These are phyloP conservation scores for Rhodophaea formosa DNA, from an alignment of 2,888 invertebrate genomes.

Conservation along the genomic window DNA sequence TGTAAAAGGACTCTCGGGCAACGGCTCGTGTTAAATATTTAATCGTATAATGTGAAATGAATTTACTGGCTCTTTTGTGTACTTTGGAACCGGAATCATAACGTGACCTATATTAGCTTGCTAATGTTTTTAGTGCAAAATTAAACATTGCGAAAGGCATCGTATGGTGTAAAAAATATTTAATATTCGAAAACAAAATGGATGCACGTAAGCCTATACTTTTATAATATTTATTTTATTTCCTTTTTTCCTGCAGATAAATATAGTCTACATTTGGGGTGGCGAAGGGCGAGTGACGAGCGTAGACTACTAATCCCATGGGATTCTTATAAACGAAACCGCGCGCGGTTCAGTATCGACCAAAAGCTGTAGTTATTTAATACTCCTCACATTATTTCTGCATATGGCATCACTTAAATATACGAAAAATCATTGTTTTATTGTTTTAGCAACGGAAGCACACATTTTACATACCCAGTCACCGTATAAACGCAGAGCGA, in stretches of 20 bases:
- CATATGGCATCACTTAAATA: not conserved
- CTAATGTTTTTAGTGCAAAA: not conserved
- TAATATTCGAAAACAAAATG: too few relatives aligned
- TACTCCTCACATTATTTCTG: not conserved
- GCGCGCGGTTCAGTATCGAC: not conserved
- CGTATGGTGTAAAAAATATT: too few relatives aligned
- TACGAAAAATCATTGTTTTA: conserved; percentile 5
- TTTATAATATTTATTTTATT: too few relatives aligned
- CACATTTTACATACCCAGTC: conserved; percentile 47
- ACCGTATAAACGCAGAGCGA: conserved; percentile 42
- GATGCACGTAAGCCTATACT: too few relatives aligned
- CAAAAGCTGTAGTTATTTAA: not conserved
- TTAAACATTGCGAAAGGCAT: too few relatives aligned
- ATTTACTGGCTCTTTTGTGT: conserved; percentile 1
- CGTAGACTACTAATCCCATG: too few relatives aligned
- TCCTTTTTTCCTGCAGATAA: too few relatives aligned
- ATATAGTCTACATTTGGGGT: too few relatives aligned
- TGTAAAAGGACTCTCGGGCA: conserved; percentile 3
- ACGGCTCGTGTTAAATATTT: conserved; percentile 17
- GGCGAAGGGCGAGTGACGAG: too few relatives aligned
- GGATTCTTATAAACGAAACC: too few relatives aligned
- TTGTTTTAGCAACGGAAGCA: conserved; percentile 19
- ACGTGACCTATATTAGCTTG: not conserved
- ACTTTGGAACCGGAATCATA: not conserved
- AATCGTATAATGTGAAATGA: conserved; percentile 20